Conservation (phyloP, 2,888 invertebrate species). For the Netelia inedita region DNA sequence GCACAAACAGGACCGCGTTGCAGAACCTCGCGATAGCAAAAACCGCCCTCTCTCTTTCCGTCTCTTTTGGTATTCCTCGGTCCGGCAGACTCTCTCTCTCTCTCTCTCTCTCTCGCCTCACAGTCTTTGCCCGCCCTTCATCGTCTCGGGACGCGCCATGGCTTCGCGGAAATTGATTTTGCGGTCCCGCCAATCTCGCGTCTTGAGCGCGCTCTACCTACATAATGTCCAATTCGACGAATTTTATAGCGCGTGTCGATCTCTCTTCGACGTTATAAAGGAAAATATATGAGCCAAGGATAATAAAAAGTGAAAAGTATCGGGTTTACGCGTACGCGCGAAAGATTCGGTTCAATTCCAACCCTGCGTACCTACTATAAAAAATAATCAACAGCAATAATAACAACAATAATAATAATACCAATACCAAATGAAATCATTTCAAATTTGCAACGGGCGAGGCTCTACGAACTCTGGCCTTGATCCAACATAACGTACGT, state of each 20-base stretch:
- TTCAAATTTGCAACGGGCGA: too few species aligned
- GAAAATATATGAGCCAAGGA: constrained; percentile 35
- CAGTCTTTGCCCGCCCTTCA: constrained; percentile 50
- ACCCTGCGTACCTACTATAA: neutral
- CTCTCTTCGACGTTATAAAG: constrained; percentile 40
- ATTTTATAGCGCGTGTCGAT: constrained; percentile 55
- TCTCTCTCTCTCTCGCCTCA: constrained; percentile 21
- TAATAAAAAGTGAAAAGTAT: constrained; percentile 41
- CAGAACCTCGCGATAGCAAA: constrained; percentile 60
- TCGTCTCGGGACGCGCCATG: constrained; percentile 51
- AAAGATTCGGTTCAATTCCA: neutral
- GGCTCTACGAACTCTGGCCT: neutral
- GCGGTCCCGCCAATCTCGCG: constrained; percentile 67
- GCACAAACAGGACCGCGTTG: constrained; percentile 61
- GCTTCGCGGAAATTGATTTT: constrained; percentile 74
- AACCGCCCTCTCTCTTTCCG: constrained; percentile 55
- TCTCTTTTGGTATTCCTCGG: constrained; percentile 11
- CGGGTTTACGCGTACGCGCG: neutral
- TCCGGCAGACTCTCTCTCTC: constrained; percentile 10
- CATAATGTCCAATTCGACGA: constrained; percentile 63
- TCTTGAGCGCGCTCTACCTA: constrained; percentile 36
- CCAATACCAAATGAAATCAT: neutral
- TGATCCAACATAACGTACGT: neutral
- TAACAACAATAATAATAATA: neutral
- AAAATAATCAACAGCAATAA: neutral